phyloP scores from a whole-genome alignment of 1,140 invertebrate species.

The Rhysida immarginata region DNA sequence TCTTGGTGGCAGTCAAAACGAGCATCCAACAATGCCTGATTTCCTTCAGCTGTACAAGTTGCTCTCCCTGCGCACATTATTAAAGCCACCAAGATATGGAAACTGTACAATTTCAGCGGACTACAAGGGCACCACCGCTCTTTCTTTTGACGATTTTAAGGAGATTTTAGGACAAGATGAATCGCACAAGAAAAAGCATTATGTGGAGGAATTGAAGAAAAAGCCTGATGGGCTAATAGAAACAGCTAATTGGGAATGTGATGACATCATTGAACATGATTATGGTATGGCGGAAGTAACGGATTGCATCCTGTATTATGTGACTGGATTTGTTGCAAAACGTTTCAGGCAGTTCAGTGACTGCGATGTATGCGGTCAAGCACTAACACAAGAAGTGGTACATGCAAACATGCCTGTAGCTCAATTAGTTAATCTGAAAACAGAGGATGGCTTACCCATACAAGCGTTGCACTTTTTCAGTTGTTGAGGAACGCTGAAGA shows the following conservation, averaged over 20 bases:
- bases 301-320: conserved; percentile 2
- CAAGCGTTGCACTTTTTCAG: background rate
- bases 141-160: background rate
- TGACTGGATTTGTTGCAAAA: background rate
- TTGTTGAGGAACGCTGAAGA: background rate
- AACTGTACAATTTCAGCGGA: background rate
- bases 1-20: conserved; percentile 6
- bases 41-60: conserved; percentile 12
- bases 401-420: background rate
- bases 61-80: background rate
- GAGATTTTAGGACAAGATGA: too few relatives aligned
- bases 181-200: background rate
- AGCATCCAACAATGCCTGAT: conserved; percentile 9
- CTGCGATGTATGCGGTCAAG: background rate
- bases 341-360: background rate
- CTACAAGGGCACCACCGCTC: background rate
- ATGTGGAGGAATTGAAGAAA: background rate
- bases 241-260: conserved; percentile 1
- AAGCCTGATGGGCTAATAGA: background rate
- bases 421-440: background rate
- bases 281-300: background rate
- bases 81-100: background rate
- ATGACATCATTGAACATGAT: conserved; percentile 4
- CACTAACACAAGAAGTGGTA: background rate
- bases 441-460: background rate